These are phyloP conservation scores for Coreoperca whiteheadi DNA, from an alignment of 2,113 vertebrate species.

Conservation along the genomic window DNA sequence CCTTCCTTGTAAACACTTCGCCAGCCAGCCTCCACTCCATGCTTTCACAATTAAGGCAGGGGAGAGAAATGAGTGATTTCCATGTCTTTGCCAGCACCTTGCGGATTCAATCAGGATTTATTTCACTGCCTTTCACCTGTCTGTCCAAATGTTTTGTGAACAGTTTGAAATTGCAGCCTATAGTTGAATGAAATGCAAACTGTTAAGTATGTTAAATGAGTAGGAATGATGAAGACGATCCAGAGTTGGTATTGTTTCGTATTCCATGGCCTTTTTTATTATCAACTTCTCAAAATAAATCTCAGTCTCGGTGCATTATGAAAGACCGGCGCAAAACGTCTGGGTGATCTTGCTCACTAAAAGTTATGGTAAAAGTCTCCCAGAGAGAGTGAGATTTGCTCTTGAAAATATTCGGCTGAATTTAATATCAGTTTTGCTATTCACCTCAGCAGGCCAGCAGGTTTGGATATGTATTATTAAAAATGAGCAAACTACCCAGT, in stretches of 20 bases:
- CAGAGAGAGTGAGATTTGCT: neutral
- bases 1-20: conserved; percentile 19
- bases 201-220: neutral
- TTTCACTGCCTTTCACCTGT: neutral
- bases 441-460: neutral
- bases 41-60: conserved; percentile 32
- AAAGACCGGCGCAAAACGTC: neutral
- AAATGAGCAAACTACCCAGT: conserved; percentile 1
- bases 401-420: conserved; percentile 6
- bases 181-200: neutral
- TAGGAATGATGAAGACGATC: conserved; percentile 5
- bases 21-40: conserved; percentile 3
- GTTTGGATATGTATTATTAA: conserved; percentile 16
- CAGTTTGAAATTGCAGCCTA: neutral
- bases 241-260: neutral
- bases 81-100: neutral
- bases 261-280: neutral
- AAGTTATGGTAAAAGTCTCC: neutral
- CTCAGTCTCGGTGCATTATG: neutral
- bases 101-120: conserved; percentile 3
- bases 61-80: conserved; percentile 28
- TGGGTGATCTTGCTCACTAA: neutral
- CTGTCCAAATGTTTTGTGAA: neutral
- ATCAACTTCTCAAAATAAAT: neutral
- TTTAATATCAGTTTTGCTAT: neutral